These are phyloP conservation scores for Neelides sp. DNA, from an alignment of 1,140 invertebrate species.

Conservation along the genomic window DNA sequence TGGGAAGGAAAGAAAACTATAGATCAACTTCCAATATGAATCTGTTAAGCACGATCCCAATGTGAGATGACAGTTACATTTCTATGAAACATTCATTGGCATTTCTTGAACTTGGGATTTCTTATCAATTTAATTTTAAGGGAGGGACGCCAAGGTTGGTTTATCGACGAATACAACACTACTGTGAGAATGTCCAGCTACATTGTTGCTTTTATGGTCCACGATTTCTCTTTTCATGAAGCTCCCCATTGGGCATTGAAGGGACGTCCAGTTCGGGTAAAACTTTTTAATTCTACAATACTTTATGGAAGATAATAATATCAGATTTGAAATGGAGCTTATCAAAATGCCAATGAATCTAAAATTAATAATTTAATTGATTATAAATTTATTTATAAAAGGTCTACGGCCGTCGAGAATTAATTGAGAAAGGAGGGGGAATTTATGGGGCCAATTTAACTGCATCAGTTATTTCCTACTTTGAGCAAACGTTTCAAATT, in stretches of 20 bases:
- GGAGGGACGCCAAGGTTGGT: conserved; percentile 4
- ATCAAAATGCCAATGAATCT: conserved; percentile 5
- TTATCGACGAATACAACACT: conserved; percentile 5
- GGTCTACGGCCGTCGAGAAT: conserved; percentile 51
- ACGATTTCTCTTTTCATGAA: conserved; percentile 15
- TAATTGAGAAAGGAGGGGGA: conserved; percentile 53
- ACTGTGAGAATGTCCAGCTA: conserved; percentile 19
- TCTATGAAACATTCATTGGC: neutral
- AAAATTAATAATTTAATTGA: too few relatives aligned
- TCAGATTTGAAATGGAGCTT: neutral
- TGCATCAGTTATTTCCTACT: conserved; percentile 61
- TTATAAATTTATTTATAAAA: neutral
- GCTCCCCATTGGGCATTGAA: neutral
- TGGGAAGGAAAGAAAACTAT: conserved; percentile 35
- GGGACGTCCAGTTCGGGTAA: conserved; percentile 47
- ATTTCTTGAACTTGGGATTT: neutral
- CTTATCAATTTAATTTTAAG: neutral
- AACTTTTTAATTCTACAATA: too few relatives aligned
- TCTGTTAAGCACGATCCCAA: too few relatives aligned
- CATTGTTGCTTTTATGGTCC: conserved; percentile 21
- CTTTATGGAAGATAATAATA: too few relatives aligned
- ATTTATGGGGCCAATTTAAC: conserved; percentile 62
- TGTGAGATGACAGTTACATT: neutral
- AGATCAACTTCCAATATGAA: too few relatives aligned
- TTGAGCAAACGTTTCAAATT: conserved; percentile 71